Base-by-base conservation (phyloP, 1,140 invertebrate species). In the Papilio polytes region DNA sequence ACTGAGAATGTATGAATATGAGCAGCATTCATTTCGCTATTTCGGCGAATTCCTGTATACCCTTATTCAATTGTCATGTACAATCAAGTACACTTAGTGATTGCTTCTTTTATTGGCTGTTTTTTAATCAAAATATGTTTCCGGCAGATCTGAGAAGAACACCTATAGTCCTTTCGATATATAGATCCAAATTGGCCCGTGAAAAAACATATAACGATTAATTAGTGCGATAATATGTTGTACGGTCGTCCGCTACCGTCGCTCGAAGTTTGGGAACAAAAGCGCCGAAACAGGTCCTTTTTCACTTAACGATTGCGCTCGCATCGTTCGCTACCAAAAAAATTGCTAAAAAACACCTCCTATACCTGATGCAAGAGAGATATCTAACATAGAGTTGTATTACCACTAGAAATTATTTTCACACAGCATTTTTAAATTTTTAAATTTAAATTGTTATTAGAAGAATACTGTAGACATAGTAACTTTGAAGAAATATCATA, bases 221-320 rank as follows among this genome's bases (percentile, higher is more conserved):
- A 94, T 93, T 94, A 93, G 90, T 83, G 51, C 82, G 90, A 92
- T 92, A 92, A 90, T 89, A 85, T 88, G 88, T 88, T 82, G 87
- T 86, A 84, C 80, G 80, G 63, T 36, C 10, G 74, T 80, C 83
- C 63, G 91, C 91, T 93, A 92, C 90, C 88, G 91, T 87, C 89
- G 82, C 85, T 80, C 81, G 82, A 86, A 87, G 83, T 88, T 86
- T 88, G 84, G 84, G 78, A 82, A 89, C 90, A 94, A 94, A 91
- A 87, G 87, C 74, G 87, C 91, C 92, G 92, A 93, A 94, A 92
- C 92, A 66, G 89, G 92, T 89, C 88, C 88, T 86, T 91, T 91
- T 91, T 90, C 89, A 90, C 88, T 94, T 93, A 93, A 93, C 91
- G 92, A 93, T 87, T 86, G 88, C 82, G 81, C 85, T 77, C 70